Conservation (phyloP, 2,113 vertebrate genomes). For the Brachyhypopomus gauderio region DNA sequence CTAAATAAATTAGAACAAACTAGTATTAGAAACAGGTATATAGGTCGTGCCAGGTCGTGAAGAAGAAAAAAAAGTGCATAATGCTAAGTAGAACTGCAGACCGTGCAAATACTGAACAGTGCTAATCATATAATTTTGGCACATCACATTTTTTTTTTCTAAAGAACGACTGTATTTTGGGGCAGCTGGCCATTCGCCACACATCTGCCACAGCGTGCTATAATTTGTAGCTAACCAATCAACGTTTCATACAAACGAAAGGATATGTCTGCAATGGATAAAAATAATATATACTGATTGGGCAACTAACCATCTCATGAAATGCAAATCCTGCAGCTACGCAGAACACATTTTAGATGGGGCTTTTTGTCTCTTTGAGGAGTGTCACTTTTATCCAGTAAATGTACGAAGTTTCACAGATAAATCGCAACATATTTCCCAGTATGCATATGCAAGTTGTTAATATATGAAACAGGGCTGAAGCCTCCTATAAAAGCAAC, state of each 20-base stretch:
- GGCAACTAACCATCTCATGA: neutral
- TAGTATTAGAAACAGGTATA: neutral
- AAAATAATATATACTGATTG: neutral
- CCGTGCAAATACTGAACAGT: neutral
- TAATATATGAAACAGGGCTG: neutral
- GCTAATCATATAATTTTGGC: neutral
- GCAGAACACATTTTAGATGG: too few relatives aligned
- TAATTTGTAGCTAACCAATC: neutral
- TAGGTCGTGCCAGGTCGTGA: neutral
- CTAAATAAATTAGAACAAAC: neutral
- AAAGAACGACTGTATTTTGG: neutral
- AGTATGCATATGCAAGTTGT: neutral
- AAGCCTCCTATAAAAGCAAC: neutral
- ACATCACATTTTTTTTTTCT: neutral
- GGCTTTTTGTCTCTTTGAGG: neutral
- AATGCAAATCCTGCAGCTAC: too few relatives aligned
- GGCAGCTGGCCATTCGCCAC: neutral
- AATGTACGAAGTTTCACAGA: neutral
- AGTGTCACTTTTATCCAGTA: neutral
- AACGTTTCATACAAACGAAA: neutral
- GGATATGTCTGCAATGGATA: too few relatives aligned
- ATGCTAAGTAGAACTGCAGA: neutral
- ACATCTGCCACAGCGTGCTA: neutral
- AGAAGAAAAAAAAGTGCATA: neutral
- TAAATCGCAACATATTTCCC: neutral